These are phyloP conservation scores for Mobula hypostoma DNA, from an alignment of 2,113 vertebrate species.

Conservation along the genomic window DNA sequence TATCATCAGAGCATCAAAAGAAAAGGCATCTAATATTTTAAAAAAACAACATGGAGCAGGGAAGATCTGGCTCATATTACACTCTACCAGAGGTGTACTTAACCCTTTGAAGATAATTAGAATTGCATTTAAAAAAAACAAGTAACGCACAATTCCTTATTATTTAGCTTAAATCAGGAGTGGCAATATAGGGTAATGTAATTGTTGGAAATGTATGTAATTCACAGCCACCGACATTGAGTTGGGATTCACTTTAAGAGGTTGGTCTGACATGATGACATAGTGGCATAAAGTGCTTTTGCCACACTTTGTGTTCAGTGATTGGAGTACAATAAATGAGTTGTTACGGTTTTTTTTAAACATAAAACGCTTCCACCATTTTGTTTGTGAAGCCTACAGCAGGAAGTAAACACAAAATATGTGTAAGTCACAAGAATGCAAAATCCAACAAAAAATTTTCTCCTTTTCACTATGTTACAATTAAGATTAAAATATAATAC, in stretches of 20 bases:
- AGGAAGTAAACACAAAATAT: not conserved
- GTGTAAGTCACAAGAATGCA: not conserved
- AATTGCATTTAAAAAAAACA: not conserved
- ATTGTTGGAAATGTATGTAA: no score
- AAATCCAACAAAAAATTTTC: not conserved
- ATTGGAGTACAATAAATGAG: no score
- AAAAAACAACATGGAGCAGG: not conserved
- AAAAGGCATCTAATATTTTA: slow-evolving; percentile 17
- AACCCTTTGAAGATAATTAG: not conserved
- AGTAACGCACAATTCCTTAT: not conserved
- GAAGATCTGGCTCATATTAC: slow-evolving; percentile 29
- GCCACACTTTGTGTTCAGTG: no score
- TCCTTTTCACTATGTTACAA: not conserved
- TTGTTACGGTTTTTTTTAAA: no score
- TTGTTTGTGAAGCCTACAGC: no score
- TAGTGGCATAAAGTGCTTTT: no score
- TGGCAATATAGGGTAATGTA: not conserved
- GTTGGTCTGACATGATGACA: no score
- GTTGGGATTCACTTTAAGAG: no score
- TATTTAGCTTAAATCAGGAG: not conserved
- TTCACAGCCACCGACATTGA: no score
- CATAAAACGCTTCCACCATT: no score
- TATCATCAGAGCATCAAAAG: slow-evolving; percentile 35
- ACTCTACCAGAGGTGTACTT: not conserved
- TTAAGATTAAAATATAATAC: not conserved